Conservation (phyloP, 2,113 vertebrate genomes). For the Cromileptes altivelis region DNA sequence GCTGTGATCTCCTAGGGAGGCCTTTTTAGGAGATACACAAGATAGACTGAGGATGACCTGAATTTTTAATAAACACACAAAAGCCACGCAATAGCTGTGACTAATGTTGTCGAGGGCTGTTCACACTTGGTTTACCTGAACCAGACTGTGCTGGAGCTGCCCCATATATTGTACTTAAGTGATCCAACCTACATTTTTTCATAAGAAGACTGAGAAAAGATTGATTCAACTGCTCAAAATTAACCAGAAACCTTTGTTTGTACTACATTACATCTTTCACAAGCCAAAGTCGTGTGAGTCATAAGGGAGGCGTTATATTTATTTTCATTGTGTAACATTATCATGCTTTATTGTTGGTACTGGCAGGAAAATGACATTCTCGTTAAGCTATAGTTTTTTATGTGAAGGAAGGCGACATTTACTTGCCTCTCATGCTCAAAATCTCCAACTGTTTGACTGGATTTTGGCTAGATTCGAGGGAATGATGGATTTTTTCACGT, state of each 20-base stretch:
- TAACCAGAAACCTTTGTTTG: neutral
- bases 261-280: neutral
- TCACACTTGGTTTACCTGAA: slow-evolving; percentile 10
- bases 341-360: neutral
- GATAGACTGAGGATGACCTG: slow-evolving; percentile 25
- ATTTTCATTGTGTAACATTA: neutral
- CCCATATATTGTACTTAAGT: slow-evolving; percentile 3
- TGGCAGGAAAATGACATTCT: neutral
- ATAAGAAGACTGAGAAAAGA: neutral
- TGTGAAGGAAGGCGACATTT: neutral
- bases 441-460: slow-evolving; percentile 1
- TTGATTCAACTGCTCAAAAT: neutral
- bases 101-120: neutral
- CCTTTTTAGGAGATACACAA: slow-evolving; percentile 11
- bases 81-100: slow-evolving; percentile 17
- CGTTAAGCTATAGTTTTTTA: neutral
- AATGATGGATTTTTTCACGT: neutral
- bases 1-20: slow-evolving; percentile 12
- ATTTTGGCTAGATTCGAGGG: slow-evolving; percentile 10
- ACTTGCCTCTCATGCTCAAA: slow-evolving; percentile 2
- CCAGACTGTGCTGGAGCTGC: neutral
- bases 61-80: slow-evolving; percentile 43
- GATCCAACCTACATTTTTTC: neutral
- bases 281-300: neutral
- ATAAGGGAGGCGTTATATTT: neutral